phyloP scores from a whole-genome alignment of 2,113 vertebrate genomes.

The Phoenicopterus ruber region DNA sequence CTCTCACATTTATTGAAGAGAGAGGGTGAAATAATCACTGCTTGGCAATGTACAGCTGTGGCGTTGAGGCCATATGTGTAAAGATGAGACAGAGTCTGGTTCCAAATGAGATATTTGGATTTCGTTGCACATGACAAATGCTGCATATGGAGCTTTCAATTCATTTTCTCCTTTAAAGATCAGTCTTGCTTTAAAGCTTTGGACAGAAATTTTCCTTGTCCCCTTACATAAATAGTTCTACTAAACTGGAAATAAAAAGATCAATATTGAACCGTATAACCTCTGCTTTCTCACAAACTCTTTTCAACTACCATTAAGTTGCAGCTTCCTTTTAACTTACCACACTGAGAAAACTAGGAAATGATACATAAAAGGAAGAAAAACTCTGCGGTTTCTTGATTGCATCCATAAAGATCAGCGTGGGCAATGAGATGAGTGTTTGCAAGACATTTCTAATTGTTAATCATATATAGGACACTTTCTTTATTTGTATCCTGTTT shows the following conservation, averaged over 20 bases:
- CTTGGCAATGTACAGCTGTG: neutral
- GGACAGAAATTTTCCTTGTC: neutral
- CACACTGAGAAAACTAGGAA: neutral
- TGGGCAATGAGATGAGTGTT: neutral
- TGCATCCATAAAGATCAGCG: neutral
- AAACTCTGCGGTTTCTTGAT: neutral
- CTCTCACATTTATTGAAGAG: neutral
- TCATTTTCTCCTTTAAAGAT: neutral
- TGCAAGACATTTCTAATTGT: neutral
- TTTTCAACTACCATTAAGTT: neutral
- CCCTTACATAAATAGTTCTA: neutral
- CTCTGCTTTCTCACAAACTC: neutral
- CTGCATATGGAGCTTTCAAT: neutral
- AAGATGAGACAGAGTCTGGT: neutral
- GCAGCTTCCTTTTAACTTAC: neutral
- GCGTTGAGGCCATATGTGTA: neutral
- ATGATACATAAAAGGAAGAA: neutral
- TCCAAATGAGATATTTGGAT: neutral
- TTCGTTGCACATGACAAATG: neutral
- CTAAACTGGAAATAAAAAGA: neutral
- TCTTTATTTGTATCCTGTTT: neutral
- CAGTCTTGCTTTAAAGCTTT: neutral
- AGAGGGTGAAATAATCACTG: neutral
- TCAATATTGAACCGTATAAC: neutral
- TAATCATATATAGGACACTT: neutral